Evolutionary conservation across 2,888 invertebrate species (phyloP).

Genomic region (Clunio marinus): DNA sequence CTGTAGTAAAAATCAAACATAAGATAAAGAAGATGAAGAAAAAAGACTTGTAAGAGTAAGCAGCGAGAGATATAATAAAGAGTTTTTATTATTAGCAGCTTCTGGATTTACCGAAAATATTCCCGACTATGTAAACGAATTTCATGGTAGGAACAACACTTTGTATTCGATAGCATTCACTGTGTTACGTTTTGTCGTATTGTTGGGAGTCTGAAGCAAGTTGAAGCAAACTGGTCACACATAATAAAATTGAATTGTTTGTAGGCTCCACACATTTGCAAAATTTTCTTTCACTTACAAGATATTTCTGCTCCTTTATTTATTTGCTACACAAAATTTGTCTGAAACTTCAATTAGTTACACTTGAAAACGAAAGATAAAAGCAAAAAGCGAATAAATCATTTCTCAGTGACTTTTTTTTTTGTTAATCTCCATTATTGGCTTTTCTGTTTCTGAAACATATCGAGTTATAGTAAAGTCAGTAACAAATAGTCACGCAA

Average conservation of each 20-base stretch:
- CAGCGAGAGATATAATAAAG: constrained; percentile 29
- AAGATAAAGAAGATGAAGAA: background rate
- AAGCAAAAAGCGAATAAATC: constrained; percentile 10
- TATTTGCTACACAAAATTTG: constrained; percentile 1
- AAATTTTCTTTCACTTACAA: too few species aligned
- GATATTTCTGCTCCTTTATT: background rate
- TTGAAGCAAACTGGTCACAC: constrained; percentile 28
- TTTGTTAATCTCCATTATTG: constrained; percentile 2
- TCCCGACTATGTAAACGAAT: background rate
- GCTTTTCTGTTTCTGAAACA: background rate
- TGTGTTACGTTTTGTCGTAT: constrained; percentile 5
- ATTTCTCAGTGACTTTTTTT: constrained; percentile 6
- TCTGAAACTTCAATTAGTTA: constrained; percentile 24
- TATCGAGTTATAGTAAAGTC: background rate
- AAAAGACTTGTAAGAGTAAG: background rate
- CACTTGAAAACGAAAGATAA: background rate
- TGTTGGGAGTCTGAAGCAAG: background rate
- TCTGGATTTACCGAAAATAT: constrained; percentile 18
- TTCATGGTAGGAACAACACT: background rate
- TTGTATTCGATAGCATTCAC: background rate
- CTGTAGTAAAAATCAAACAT: constrained; percentile 1
- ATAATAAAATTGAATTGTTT: constrained; percentile 21
- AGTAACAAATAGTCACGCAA: background rate
- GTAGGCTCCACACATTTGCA: background rate
- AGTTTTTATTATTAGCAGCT: constrained; percentile 31